Evolutionary conservation across 2,797 vertebrate species (phyloP), one percentile per base, ranked within the genome.

Genomic region (Aulostomus chinensis): DNA sequence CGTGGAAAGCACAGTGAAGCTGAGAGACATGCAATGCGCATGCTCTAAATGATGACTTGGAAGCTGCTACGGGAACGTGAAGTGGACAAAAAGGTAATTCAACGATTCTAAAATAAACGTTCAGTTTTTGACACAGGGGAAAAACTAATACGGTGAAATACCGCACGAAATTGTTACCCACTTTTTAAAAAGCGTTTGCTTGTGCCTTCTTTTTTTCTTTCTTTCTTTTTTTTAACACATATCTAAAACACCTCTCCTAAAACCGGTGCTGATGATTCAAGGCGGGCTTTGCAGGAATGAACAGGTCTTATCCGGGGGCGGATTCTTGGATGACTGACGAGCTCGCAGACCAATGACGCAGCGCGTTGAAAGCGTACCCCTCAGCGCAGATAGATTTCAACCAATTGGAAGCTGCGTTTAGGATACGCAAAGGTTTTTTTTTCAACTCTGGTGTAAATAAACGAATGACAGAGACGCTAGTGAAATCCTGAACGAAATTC

Each of bases 371-470:
- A 33, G 30, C 36, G 30, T 26, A 46, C 72, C 80, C 48, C 53
- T 29, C 67, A 43, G 85, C 83, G 81, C 62, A 25, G 4, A 3
- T 82, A 32, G 45, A 87, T 85, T 74, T 80, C 24, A 78, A 86
- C 92, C 91, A 91, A 92, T 92, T 40, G 8, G 4, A 16, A 10
- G 42, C 16, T 51, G 81, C 83, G 84, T 78, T 45, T 53, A 36
- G 38, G 22, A 18, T 39, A 75, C 79, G 81, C 47, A 61, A 29
- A 9, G 22, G 20, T 43, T 37, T 41, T 51, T 65, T 63, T 31
- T 21, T 41, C 60, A 70, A 68, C 58, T 75, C 73, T 67, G 76
- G 87, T 90, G 92, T 92, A 92, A 93, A 93, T 92, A 92, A 85
- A 91, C 86, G 85, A 85, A 80, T 86, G 83, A 84, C 73, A 80